Percentiles rank a stretch among this genome's conserved stretches.
Conservation (phyloP, 2,797 vertebrate species). For the Pristis pectinata region DNA sequence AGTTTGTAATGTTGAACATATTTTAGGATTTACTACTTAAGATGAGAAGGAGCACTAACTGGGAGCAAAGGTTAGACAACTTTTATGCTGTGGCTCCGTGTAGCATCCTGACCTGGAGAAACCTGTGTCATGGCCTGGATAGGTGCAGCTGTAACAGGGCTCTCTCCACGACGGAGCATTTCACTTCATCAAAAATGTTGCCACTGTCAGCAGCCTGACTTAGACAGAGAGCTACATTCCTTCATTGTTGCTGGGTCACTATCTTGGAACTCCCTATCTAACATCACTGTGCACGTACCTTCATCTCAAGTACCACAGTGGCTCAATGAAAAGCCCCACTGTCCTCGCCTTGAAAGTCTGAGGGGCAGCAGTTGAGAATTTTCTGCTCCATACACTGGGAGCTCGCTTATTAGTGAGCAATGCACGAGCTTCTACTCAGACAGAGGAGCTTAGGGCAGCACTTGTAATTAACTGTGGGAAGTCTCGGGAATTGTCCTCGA, state of each 20-base stretch:
- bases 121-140: not conserved
- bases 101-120: not conserved
- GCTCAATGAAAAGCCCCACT: not conserved
- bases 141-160: not conserved
- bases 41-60: not conserved
- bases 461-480: not conserved
- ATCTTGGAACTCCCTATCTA: not conserved
- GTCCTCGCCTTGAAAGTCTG: not conserved
- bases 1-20: not conserved
- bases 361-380: too few species aligned
- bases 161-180: not conserved
- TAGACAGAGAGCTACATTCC: not conserved
- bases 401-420: too few species aligned
- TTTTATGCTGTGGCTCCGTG: not conserved
- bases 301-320: not conserved
- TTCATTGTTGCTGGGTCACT: not conserved
- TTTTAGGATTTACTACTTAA: not conserved
- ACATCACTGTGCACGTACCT: not conserved
- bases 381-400: too few species aligned
- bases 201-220: not conserved
- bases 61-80: not conserved
- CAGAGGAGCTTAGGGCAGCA: not conserved
- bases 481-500: not conserved
- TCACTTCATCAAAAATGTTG: not conserved
- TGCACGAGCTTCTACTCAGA: too few species aligned